Percentiles rank a stretch among this genome's conserved stretches.
phyloP scores from a whole-genome alignment of 2,113 vertebrate species.

The Poeciliopsis prolifica region DNA sequence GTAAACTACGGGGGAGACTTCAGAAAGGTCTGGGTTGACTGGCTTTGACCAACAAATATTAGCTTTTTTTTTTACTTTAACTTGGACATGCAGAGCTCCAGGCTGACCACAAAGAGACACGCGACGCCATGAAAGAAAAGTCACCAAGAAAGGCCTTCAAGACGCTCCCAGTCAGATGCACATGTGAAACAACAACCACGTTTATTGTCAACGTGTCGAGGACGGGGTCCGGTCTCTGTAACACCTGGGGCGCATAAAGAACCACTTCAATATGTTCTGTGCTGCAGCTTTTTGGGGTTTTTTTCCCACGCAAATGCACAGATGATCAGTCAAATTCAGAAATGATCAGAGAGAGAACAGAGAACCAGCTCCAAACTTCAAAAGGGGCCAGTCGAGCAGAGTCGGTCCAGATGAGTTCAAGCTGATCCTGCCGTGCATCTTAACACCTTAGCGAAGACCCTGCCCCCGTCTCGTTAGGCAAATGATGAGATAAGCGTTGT shows the following conservation, averaged over 20 bases:
- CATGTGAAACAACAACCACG: neutral
- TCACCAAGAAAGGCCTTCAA: neutral
- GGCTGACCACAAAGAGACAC: constrained; percentile 3
- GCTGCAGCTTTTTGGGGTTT: too few relatives aligned
- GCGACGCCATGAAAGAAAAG: neutral
- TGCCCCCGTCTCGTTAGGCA: neutral
- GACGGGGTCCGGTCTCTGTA: neutral
- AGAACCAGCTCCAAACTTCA: neutral
- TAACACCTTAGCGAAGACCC: neutral
- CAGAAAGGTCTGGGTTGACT: neutral
- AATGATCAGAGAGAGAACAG: neutral
- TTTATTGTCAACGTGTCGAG: neutral
- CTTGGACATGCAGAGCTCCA: neutral
- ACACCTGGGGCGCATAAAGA: neutral
- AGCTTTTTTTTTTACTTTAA: neutral
- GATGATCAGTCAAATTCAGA: neutral
- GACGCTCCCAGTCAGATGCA: neutral
- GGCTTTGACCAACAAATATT: neutral
- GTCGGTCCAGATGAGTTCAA: neutral
- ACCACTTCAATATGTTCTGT: neutral
- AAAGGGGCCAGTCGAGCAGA: neutral
- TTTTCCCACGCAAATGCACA: neutral
- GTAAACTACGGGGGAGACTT: neutral
- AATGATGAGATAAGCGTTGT: constrained; percentile 15
- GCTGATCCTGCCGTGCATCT: neutral